phyloP scores from a whole-genome alignment of 2,888 invertebrate genomes.

The Heliconius erato region DNA sequence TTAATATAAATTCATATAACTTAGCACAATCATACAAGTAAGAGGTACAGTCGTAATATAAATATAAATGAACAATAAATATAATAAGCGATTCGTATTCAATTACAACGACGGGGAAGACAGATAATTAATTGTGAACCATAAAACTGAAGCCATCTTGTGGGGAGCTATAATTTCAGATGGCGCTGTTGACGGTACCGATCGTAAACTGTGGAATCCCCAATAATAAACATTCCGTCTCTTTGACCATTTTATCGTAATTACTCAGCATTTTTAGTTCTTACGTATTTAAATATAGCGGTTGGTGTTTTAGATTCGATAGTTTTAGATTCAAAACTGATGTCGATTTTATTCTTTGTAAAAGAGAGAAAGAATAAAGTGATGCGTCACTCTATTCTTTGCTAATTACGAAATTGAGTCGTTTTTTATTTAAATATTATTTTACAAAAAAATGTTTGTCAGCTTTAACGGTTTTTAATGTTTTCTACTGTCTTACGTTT shows the following conservation, averaged over 20 bases:
- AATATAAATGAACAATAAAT: slow-evolving; percentile 28
- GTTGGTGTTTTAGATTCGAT: background rate
- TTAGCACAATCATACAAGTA: slow-evolving; percentile 4
- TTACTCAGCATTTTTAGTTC: slow-evolving; percentile 18
- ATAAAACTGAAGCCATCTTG: slow-evolving; percentile 37
- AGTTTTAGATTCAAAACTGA: background rate
- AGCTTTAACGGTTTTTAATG: slow-evolving; percentile 2
- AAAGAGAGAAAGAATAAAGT: background rate
- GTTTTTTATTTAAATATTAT: background rate
- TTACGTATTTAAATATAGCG: slow-evolving; percentile 10
- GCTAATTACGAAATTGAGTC: background rate
- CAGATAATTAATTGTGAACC: slow-evolving; percentile 35
- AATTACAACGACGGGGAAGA: slow-evolving; percentile 29
- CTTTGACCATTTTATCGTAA: slow-evolving; percentile 31
- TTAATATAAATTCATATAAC: slow-evolving; percentile 7
- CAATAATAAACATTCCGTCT: slow-evolving; percentile 50
- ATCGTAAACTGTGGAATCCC: slow-evolving; percentile 69
- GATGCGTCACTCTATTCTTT: background rate
- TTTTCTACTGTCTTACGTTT: slow-evolving; percentile 13
- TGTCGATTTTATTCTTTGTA: background rate
- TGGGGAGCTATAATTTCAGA: slow-evolving; percentile 27
- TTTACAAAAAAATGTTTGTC: background rate
- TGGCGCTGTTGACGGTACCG: slow-evolving; percentile 54
- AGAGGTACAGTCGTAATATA: slow-evolving; percentile 6
- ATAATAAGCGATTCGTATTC: slow-evolving; percentile 39